Base-by-base conservation (phyloP, 2,888 invertebrate genomes). In the Gisinianus flammeolus region DNA sequence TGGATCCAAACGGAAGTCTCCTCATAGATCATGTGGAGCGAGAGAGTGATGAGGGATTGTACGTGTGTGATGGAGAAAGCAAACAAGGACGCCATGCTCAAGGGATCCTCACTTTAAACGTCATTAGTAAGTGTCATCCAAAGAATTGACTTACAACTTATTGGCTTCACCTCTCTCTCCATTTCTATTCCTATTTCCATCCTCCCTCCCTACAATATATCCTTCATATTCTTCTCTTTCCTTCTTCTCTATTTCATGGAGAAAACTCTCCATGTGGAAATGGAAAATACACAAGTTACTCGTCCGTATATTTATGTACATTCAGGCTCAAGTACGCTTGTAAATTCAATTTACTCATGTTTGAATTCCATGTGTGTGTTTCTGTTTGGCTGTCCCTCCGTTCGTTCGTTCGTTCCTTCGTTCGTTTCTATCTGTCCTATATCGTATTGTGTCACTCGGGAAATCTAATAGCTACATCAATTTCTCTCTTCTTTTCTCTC, bases 1-100 rank as follows among this genome's bases (percentile, higher is more conserved):
- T 87, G 16, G 87, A 87, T 72, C 80, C 85, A 24, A 89, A 88
- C 3, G 68, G 68, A 26, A 87, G 87, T 0, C 86, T 89, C 6
- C 86, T 87, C 19, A 86, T 89, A n/a, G 85, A 86, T 35, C 86
- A 87, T 54, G 87, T 89, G 28, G 87, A 88, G 80, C 86, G 87
- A 35, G 81, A 86, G 28, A 87, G 86, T 19, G 89, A 89, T 82
- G 87, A 87, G 28, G 89, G 89, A 2, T 85, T 86, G 76, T 89
- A 89, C 84, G 87, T 87, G 3, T 89, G 89, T 82, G 86, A 86
- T 4, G 89, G 88, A 2, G 85, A 85, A 76, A 88, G 62, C 83
- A 86, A 87, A 35, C 87, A 87, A 71, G 88, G 87, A 5, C 87
- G 88, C 77, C 86, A 87, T 6, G 87, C 87, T 77, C 86, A 86